Evolutionary conservation across 2,888 invertebrate genomes (phyloP).

Genomic region (Polietes domitor): DNA sequence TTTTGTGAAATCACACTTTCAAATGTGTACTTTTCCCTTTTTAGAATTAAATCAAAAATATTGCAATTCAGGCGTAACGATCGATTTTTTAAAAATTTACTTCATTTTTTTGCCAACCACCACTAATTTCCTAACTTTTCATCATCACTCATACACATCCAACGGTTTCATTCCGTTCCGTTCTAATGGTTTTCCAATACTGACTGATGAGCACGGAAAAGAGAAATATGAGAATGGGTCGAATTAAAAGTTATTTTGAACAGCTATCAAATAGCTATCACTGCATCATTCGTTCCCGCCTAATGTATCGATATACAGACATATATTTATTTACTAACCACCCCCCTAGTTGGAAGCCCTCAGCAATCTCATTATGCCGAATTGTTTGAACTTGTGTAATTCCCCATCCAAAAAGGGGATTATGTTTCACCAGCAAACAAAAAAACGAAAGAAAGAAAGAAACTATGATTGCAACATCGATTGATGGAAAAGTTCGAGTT

Average conservation of each 20-base stretch:
- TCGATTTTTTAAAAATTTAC: conserved; percentile 11
- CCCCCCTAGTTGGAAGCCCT: not conserved
- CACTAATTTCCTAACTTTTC: conserved; percentile 8
- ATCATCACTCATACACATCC: not conserved
- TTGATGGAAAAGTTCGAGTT: conserved; percentile 3
- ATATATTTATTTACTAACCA: not conserved
- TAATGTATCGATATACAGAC: too few relatives aligned
- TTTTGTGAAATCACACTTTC: too few relatives aligned
- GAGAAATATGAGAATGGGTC: not conserved
- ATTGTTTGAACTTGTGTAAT: conserved; percentile 24
- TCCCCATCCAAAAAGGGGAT: conserved; percentile 8
- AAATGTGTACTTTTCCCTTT: too few relatives aligned
- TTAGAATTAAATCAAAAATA: too few relatives aligned
- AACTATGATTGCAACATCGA: conserved; percentile 29
- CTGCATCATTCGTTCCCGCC: not conserved
- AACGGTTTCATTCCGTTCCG: not conserved
- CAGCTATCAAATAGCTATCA: too few relatives aligned
- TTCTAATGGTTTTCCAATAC: not conserved
- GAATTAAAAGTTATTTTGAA: not conserved
- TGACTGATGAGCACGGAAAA: not conserved
- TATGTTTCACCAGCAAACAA: not conserved
- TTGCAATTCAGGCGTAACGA: conserved; percentile 9
- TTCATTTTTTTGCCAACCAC: not conserved
- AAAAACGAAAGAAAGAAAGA: not conserved
- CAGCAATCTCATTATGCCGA: conserved; percentile 14